Conservation (phyloP, 2,797 vertebrate species). For the Apogon hyalosoma region DNA sequence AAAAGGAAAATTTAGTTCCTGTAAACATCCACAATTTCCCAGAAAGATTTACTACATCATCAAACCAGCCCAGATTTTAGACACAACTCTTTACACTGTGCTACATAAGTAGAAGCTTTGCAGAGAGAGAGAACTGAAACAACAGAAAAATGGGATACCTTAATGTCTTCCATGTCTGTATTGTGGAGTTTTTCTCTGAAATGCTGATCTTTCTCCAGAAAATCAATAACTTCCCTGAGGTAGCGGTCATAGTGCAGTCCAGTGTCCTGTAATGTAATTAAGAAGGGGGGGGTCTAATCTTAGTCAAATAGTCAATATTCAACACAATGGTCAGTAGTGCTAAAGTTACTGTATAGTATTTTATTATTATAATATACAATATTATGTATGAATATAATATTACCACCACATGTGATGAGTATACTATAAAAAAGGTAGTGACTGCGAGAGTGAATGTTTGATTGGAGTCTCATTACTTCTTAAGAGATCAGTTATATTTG, state of each 20-base stretch:
- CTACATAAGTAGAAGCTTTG: background rate
- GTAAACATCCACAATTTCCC: background rate
- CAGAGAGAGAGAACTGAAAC: background rate
- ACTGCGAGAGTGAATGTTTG: constrained; percentile 4
- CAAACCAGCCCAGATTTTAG: background rate
- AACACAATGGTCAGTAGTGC: background rate
- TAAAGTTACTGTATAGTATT: background rate
- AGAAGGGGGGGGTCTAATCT: constrained; percentile 22
- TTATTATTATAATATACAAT: background rate
- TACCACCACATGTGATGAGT: background rate
- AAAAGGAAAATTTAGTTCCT: background rate
- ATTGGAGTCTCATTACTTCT: background rate
- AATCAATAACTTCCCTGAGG: constrained; percentile 97
- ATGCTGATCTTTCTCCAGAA: constrained; percentile 96
- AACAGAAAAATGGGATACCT: constrained; percentile 81
- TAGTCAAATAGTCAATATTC: background rate
- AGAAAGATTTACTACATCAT: background rate
- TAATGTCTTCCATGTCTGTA: constrained; percentile 97
- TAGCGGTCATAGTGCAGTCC: constrained; percentile 98
- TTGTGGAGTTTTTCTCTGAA: constrained; percentile 98
- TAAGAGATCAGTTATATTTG: background rate
- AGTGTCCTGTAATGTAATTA: constrained; percentile 87
- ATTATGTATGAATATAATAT: background rate
- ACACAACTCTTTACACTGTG: too few species aligned
- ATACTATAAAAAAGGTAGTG: background rate